Evolutionary conservation across 2,888 invertebrate species (phyloP), one percentile per base, ranked within the genome.

Genomic region (Hesperia comma): DNA sequence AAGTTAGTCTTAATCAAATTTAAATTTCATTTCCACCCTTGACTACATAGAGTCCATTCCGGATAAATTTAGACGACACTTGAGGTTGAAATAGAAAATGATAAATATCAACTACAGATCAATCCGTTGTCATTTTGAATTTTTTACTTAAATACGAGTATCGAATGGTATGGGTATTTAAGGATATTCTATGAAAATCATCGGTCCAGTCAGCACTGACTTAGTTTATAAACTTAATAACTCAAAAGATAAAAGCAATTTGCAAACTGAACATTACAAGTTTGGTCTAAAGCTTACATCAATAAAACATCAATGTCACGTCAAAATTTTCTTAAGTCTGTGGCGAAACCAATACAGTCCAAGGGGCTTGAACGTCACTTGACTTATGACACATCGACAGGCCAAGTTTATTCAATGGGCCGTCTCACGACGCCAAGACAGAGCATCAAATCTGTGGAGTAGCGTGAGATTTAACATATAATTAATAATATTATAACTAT

Each of bases 321-420:
- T 68, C 60, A 60, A 64, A 54, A 57, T 43, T 58, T 67, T 61
- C 55, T 51, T 49, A 54, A 68, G 74, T 81, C 80, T 79, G 71
- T 75, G 76, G 75, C 33, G 17, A 61, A 78, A 77, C 77, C 79
- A 79, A 82, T 78, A 80, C 72, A 74, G 73, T 77, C 73, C 75
- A 69, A 74, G 73, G 79, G 73, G 76, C 77, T 82, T 74, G 78
- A 86, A 79, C 81, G 79, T 85, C 88, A 86, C 90, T 90, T 90
- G 90, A 90, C 92, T 91, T 90, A 88, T 91, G 91, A 91, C 90
- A 91, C 90, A 92, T 92, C 87, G 92, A 92, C 90, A 88, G 84
- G 85, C 82, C 84, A 88, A 91, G 91, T 92, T 91, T 92, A 90
- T 90, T 90, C 83, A 90, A 82, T 85, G 83, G 81, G 79, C 83